Base-by-base conservation (phyloP, 2,113 vertebrate species). In the Cranoglanis bouderius region DNA sequence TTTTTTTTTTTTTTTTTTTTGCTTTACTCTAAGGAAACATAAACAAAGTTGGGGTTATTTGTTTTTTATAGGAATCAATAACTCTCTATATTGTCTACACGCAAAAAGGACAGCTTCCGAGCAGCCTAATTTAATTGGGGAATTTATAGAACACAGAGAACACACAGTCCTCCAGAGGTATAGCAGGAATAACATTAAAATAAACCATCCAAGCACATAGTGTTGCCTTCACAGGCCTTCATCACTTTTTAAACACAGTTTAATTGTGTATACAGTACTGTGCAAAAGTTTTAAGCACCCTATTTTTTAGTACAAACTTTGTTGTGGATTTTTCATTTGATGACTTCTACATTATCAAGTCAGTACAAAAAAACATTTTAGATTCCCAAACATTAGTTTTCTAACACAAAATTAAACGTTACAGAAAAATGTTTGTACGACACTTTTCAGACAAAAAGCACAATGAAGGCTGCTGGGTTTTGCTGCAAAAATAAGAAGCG, bases 1-100 rank as follows among this genome's bases (percentile, higher is more conserved):
- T 93, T 93, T 93, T 92, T 89, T 92, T 88, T 88, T 86, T 78
- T 77, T 84, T 75, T 55, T 83, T 88, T 88, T 82, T 8, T 90
- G 89, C 91, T 93, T 83, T 82, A 63, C 35, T 49, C 46, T 53
- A 80, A 55, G 16, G 18, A 32, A 53, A 32, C 49, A 78, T 78
- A 49, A 4, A 81, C 32, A 81, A 19, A 38, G 0, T 38, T 38
- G 13, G 74, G 63, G 46, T 82, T 77, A 43, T 88, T 93, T 65
- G 53, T 19, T 55, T 46, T 38, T 63, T 61, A 46, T 14, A 77
- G 0, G 12, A 49, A 77, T 43, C 40, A 46, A 51, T 2, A 46
- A 46, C 26, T 6, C n/a, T 81, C 0, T 32, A 81, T 51, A 29
- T 78, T 78, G 43, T 49, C 75, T n/a, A 32, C 29, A 19, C 2